phyloP scores from a whole-genome alignment of 37 sponge, comb jelly and placozoan species.

The Halichondria panicea region DNA sequence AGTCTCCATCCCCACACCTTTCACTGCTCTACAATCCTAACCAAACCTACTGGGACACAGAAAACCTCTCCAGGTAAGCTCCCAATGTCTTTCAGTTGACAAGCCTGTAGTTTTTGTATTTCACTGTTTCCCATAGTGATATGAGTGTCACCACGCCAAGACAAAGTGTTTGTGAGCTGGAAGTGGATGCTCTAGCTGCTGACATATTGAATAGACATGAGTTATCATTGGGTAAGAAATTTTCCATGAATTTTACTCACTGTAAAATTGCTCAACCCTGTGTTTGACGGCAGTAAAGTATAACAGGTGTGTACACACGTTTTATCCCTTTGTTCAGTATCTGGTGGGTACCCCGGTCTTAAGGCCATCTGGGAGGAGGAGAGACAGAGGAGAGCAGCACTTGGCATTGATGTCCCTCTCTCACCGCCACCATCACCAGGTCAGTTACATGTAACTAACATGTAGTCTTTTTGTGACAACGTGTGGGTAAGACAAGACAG shows the following conservation, averaged over 20 bases:
- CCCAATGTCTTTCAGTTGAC: not conserved
- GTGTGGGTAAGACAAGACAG: not conserved
- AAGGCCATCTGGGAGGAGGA: constrained; percentile 88
- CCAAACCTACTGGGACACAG: constrained; percentile 38
- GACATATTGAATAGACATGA: constrained; percentile 78
- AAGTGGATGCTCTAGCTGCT: constrained; percentile 69
- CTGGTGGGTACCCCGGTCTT: constrained; percentile 79
- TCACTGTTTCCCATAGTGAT: constrained; percentile 8
- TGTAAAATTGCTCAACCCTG: no score
- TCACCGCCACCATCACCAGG: constrained; percentile 65
- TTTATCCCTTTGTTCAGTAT: constrained; percentile 1
- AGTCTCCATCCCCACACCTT: constrained; percentile 9
- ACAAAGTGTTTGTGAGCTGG: constrained; percentile 80
- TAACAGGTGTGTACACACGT: not conserved
- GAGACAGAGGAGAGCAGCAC: constrained; percentile 45
- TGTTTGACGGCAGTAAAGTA: not conserved
- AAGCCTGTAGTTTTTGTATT: not conserved
- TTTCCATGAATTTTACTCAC: no score
- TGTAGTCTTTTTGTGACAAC: not conserved
- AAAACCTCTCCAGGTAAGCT: constrained; percentile 27
- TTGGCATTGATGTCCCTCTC: constrained; percentile 6
- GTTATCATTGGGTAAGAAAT: constrained; percentile 33
- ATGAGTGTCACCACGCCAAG: constrained; percentile 36
- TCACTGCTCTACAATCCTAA: constrained; percentile 11
- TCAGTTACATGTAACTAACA: constrained; percentile 2